Evolutionary conservation across 2,888 invertebrate species (phyloP).

Genomic region (Listrodromus nycthemerus): DNA sequence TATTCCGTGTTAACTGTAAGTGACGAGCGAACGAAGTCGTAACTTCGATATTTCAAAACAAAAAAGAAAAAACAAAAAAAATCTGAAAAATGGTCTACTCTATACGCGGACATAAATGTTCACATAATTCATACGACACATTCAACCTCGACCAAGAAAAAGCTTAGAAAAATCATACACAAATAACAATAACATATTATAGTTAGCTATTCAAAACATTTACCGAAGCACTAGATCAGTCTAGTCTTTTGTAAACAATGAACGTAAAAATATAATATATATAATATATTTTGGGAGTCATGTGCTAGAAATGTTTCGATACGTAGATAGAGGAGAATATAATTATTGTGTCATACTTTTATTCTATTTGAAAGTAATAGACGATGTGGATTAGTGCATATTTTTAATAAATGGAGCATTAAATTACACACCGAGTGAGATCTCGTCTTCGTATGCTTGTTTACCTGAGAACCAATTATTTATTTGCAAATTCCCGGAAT

Average conservation of each 20-base stretch:
- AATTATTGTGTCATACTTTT: constrained; percentile 76
- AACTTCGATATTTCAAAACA: too few relatives aligned
- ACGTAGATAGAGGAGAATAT: constrained; percentile 79
- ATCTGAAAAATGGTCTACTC: constrained; percentile 32
- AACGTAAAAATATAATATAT: constrained; percentile 77
- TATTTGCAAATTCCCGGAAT: not conserved
- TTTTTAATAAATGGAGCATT: constrained; percentile 84
- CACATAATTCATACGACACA: constrained; percentile 56
- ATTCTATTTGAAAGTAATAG: constrained; percentile 82
- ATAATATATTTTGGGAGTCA: constrained; percentile 80
- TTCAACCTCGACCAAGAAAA: constrained; percentile 65
- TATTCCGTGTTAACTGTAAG: constrained; percentile 54
- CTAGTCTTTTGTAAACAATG: constrained; percentile 79
- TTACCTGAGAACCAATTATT: constrained; percentile 5
- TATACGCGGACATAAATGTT: constrained; percentile 64
- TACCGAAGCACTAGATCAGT: constrained; percentile 72
- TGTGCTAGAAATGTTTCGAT: constrained; percentile 78
- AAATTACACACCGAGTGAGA: constrained; percentile 69
- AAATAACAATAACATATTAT: constrained; percentile 63
- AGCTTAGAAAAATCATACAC: constrained; percentile 60
- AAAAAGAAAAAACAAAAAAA: not conserved
- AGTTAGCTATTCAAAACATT: constrained; percentile 77
- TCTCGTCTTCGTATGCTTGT: not conserved
- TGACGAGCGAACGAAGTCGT: not conserved
- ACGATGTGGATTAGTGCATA: constrained; percentile 83